Conservation (phyloP, 2,113 vertebrate genomes). For the Melanostigma gelatinosum region DNA sequence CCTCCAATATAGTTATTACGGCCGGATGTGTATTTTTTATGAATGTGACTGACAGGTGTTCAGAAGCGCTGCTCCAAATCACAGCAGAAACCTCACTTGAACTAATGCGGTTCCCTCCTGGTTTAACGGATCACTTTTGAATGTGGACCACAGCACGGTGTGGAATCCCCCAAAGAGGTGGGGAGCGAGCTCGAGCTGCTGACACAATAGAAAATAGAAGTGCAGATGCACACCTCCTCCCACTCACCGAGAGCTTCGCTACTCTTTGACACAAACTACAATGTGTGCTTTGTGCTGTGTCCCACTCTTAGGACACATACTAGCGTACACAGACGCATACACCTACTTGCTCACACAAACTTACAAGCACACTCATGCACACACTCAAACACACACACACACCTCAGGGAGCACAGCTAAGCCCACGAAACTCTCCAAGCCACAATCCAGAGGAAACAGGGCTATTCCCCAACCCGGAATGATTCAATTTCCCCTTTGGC, state of each 20-base stretch:
- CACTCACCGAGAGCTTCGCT: slow-evolving; percentile 60
- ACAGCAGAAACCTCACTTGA: slow-evolving; percentile 24
- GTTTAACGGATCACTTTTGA: slow-evolving; percentile 53
- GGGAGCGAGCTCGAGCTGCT: slow-evolving; percentile 56
- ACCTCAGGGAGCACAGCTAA: slow-evolving; percentile 22
- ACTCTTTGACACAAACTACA: slow-evolving; percentile 71
- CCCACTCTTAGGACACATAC: slow-evolving; percentile 48
- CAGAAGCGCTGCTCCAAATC: slow-evolving; percentile 33
- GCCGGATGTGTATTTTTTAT: slow-evolving; percentile 29
- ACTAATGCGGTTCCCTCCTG: slow-evolving; percentile 43
- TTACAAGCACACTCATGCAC: not conserved
- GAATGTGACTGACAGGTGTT: slow-evolving; percentile 53
- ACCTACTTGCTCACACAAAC: slow-evolving; percentile 25
- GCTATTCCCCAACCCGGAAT: slow-evolving; percentile 74
- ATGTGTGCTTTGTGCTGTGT: slow-evolving; percentile 73
- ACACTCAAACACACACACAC: not conserved
- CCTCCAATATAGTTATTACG: not conserved
- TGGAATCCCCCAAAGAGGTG: slow-evolving; percentile 52
- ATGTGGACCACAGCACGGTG: slow-evolving; percentile 57
- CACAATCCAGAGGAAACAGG: slow-evolving; percentile 61
- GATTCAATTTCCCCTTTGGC: slow-evolving; percentile 81
- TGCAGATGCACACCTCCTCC: slow-evolving; percentile 71
- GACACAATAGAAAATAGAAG: slow-evolving; percentile 58
- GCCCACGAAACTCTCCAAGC: slow-evolving; percentile 56
- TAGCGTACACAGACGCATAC: slow-evolving; percentile 42